Percentiles rank a stretch among this genome's conserved stretches.
These are phyloP conservation scores for Hydrolagus colliei DNA, from an alignment of 2,797 vertebrate genomes.

Conservation along the genomic window DNA sequence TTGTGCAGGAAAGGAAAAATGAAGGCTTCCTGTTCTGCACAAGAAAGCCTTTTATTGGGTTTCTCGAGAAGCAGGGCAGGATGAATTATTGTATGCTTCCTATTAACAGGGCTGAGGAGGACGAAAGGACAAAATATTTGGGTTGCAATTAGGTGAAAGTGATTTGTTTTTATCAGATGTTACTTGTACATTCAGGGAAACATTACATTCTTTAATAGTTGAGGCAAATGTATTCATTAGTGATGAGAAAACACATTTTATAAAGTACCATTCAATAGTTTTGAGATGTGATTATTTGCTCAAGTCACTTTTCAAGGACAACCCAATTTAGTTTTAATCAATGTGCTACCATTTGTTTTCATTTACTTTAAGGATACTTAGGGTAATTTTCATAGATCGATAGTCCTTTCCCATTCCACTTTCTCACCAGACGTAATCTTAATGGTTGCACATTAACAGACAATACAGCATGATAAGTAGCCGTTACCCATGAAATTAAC, in stretches of 20 bases:
- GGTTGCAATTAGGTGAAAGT: too few species aligned
- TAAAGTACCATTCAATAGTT: too few species aligned
- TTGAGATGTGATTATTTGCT: too few species aligned
- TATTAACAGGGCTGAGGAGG: too few species aligned
- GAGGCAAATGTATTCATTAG: too few species aligned
- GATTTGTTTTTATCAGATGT: too few species aligned
- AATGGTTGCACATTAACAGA: not conserved
- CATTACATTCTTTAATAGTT: too few species aligned
- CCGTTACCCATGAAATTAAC: not conserved
- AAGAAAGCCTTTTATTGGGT: not conserved
- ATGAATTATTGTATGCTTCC: too few species aligned
- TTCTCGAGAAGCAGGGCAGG: not conserved
- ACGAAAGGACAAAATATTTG: too few species aligned
- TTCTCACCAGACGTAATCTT: not conserved
- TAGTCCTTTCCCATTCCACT: not conserved
- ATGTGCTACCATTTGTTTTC: not conserved
- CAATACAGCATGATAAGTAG: not conserved
- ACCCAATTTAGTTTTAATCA: not conserved
- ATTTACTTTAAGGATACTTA: not conserved
- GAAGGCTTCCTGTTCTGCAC: not conserved
- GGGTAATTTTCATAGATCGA: not conserved
- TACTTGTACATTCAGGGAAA: too few species aligned
- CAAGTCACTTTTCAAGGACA: not conserved
- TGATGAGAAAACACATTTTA: too few species aligned
- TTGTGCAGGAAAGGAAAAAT: too few species aligned